Conservation (phyloP, 2,888 invertebrate genomes). For the Coronaproctus castanopsis region DNA sequence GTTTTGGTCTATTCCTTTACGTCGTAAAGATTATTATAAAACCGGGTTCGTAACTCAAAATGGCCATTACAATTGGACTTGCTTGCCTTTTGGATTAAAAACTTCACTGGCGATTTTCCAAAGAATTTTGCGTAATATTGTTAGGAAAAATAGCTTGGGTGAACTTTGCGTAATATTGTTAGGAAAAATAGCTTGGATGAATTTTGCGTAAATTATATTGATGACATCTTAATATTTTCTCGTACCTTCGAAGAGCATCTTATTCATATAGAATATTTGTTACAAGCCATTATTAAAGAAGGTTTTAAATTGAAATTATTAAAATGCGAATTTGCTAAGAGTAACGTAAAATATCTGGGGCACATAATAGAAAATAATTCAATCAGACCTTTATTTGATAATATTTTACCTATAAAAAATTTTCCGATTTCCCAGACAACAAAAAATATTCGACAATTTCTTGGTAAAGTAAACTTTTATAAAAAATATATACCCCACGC, state of each 20-base stretch:
- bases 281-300: neutral
- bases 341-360: constrained; percentile 5
- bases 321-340: constrained; percentile 5
- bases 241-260: neutral
- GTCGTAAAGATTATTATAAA: constrained; percentile 8
- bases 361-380: constrained; percentile 10
- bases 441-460: constrained; percentile 9
- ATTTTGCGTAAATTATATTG: constrained; percentile 11
- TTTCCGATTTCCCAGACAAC: constrained; percentile 8
- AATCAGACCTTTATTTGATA: constrained; percentile 8
- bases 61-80: constrained; percentile 9
- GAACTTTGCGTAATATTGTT: no score
- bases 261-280: neutral
- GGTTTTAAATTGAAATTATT: constrained; percentile 3
- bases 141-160: no score
- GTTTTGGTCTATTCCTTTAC: constrained; percentile 12
- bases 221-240: constrained; percentile 10
- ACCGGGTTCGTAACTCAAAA: constrained; percentile 11
- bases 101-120: constrained; percentile 13
- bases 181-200: constrained; percentile 7
- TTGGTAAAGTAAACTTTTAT: constrained; percentile 14
- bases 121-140: constrained; percentile 10
- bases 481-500: constrained; percentile 8
- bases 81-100: constrained; percentile 13
- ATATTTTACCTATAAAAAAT: constrained; percentile 6